phyloP scores from a whole-genome alignment of 2,797 vertebrate species.

The Phataginus tetradactyla region DNA sequence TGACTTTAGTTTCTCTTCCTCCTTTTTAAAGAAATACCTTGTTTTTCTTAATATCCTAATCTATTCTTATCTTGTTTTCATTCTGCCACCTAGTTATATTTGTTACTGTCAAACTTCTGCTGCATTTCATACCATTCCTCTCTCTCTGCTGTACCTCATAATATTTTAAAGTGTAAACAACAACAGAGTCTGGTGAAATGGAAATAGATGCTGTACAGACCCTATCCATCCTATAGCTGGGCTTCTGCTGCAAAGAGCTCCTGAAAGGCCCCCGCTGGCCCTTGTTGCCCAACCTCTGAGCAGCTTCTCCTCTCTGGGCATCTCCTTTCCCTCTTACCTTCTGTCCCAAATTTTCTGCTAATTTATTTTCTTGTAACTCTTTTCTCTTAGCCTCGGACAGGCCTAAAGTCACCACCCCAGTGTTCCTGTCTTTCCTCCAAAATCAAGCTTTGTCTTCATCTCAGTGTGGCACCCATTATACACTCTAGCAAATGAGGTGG shows the following conservation, averaged over 20 bases:
- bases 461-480: background rate
- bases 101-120: constrained; percentile 60
- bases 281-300: background rate
- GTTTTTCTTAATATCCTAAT: constrained; percentile 70
- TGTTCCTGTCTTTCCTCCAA: background rate
- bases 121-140: constrained; percentile 49
- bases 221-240: background rate
- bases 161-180: constrained; percentile 65
- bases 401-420: background rate
- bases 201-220: background rate
- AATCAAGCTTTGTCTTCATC: background rate
- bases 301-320: background rate
- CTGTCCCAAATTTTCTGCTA: background rate
- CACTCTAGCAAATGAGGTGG: background rate
- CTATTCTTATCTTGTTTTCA: constrained; percentile 76
- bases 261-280: background rate
- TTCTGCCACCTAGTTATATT: constrained; percentile 67
- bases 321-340: background rate
- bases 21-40: constrained; percentile 66
- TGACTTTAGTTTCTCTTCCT: constrained; percentile 64
- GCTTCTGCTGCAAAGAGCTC: background rate
- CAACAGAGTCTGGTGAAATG: constrained; percentile 49
- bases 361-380: background rate
- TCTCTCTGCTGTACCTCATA: constrained; percentile 45
- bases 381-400: background rate